Conservation (phyloP, 2,797 vertebrate species). For the Coregonus ussuriensis region DNA sequence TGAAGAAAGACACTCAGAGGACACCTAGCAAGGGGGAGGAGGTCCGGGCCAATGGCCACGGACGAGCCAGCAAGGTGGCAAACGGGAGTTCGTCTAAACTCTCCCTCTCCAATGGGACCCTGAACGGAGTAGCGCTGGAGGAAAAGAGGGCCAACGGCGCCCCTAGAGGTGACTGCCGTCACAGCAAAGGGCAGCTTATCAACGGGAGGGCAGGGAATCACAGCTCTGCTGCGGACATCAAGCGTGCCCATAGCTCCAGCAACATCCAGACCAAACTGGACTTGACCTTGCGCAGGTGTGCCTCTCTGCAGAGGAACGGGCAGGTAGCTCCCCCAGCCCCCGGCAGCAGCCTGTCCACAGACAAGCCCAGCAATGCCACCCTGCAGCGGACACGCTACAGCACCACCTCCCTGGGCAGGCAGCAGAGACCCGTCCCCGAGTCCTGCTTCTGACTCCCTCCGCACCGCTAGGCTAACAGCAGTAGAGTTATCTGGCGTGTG, state of each 20-base stretch:
- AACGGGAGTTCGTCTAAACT: conserved; percentile 48
- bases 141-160: conserved; percentile 32
- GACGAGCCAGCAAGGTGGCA: conserved; percentile 38
- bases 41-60: conserved; percentile 40
- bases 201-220: conserved; percentile 54
- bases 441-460: conserved; percentile 73
- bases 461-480: conserved; percentile 1
- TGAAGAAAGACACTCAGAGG: conserved; percentile 71
- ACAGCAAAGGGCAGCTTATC: conserved; percentile 45
- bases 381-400: conserved; percentile 80
- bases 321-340: conserved; percentile 33
- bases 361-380: conserved; percentile 69
- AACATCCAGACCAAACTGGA: conserved; percentile 77
- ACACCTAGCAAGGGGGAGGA: conserved; percentile 51
- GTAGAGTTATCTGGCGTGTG: not conserved
- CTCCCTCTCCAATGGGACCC: conserved; percentile 72
- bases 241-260: conserved; percentile 83
- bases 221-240: conserved; percentile 60
- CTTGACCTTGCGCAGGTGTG: conserved; percentile 68
- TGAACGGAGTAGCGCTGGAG: conserved; percentile 48
- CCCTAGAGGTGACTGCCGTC: conserved; percentile 39
- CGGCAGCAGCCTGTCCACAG: conserved; percentile 57
- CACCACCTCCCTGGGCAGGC: conserved; percentile 77
- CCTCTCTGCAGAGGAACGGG: conserved; percentile 78
- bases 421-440: conserved; percentile 69